Base-by-base conservation (phyloP, 2,888 invertebrate genomes). In the Geophilus truncorum region DNA sequence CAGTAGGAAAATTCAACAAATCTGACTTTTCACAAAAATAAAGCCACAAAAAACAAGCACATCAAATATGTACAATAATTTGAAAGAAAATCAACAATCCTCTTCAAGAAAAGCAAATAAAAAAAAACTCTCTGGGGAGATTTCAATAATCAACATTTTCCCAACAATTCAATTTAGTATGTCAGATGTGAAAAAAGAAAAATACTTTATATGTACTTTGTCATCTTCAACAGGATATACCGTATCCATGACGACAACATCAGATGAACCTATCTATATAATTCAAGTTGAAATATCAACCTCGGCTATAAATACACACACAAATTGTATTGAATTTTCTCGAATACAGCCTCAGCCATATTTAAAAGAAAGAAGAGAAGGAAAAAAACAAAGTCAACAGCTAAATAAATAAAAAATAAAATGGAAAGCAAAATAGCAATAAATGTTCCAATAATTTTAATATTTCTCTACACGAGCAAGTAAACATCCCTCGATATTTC, bases 241-340 rank as follows among this genome's bases (percentile, higher is more conserved):
- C 5, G 57, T 57, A 18, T 4, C 70, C 28, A 28, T 25, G 28
- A 15, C 45, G 18, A 28, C 70, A 1, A n/a, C 70, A 70, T 70
- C 28, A 28, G 7, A 70, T 70, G 70, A 70, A 45, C 45, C n/a
- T 28, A 70, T 28, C 25, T 23, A 62, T 23, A 70, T 70, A 70
- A 28, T 70, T 70, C 70, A 70, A 70, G 70, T n/a, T 28, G 70
- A 70, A 70, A 70, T 70, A 70, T 70, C 70, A 70, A 70, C 28
- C 70, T 5, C 25, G 12, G 28, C 70, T 70, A 70, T 28, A 70
- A 70, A 70, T 23, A 57, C 57, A 21, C 57, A 57, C 70, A 70
- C 25, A 62, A 62, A 62, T 25, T 25, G 25, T 70, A 28, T 28
- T 62, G 25, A 23, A 62, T 57, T 57, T 21, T 21, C 10, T 57